phyloP scores from a whole-genome alignment of 2,113 vertebrate genomes.

The Oncorhynchus nerka region DNA sequence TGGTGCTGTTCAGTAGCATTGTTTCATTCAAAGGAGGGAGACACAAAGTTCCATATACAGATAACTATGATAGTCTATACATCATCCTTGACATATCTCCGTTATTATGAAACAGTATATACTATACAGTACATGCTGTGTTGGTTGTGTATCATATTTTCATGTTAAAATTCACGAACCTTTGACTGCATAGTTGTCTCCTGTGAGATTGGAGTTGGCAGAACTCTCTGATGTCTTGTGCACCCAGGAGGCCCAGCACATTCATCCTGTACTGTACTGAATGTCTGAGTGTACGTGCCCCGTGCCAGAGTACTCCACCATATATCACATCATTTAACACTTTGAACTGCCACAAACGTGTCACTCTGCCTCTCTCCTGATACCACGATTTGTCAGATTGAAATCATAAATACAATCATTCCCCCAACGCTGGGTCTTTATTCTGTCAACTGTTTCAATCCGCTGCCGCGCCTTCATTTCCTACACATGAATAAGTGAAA shows the following conservation, averaged over 20 bases:
- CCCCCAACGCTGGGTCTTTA: slow-evolving; percentile 66
- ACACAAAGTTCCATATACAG: not conserved
- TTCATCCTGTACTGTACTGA: slow-evolving; percentile 43
- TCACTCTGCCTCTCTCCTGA: slow-evolving; percentile 70
- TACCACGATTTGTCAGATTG: slow-evolving; percentile 68
- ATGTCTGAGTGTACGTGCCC: slow-evolving; percentile 39
- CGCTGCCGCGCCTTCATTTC: slow-evolving; percentile 68
- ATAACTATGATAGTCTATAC: not conserved
- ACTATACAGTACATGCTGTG: not conserved
- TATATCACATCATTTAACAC: slow-evolving; percentile 70
- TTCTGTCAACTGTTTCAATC: slow-evolving; percentile 66
- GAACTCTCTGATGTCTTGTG: slow-evolving; percentile 15
- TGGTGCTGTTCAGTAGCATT: slow-evolving; percentile 71
- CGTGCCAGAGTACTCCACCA: slow-evolving; percentile 51
- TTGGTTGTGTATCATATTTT: not conserved
- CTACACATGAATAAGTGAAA: slow-evolving; percentile 72
- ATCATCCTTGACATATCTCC: not conserved
- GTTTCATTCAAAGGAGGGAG: slow-evolving; percentile 3
- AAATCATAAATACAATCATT: slow-evolving; percentile 76
- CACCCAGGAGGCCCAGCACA: slow-evolving; percentile 24
- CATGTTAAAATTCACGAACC: not conserved
- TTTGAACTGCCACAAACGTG: slow-evolving; percentile 74
- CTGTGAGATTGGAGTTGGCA: slow-evolving; percentile 17
- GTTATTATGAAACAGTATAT: not conserved
- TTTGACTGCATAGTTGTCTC: not conserved